Conservation (phyloP, 2,888 invertebrate genomes). For the Ypsolopha sequella region DNA sequence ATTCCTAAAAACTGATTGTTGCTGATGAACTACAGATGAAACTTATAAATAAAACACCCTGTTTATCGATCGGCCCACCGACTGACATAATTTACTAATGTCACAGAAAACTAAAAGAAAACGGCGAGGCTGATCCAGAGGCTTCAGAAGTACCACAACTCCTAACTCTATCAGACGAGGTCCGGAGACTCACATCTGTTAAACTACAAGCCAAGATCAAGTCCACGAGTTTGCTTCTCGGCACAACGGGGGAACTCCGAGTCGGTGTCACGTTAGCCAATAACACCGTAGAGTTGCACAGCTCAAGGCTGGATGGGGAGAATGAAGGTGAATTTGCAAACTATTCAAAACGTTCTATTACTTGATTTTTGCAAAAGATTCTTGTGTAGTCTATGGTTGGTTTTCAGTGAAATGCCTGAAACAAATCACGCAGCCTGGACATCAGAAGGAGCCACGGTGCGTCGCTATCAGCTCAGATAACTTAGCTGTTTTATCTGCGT, state of each 20-base stretch:
- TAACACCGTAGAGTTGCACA: constrained; percentile 82
- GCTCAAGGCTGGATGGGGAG: constrained; percentile 61
- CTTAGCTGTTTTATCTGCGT: constrained; percentile 86
- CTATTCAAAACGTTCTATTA: too few relatives aligned
- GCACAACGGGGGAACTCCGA: constrained; percentile 79
- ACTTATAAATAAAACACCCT: too few relatives aligned
- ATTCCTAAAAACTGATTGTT: too few relatives aligned
- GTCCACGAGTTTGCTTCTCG: constrained; percentile 76
- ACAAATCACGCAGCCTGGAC: constrained; percentile 81
- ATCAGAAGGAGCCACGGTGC: constrained; percentile 89
- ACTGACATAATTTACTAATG: too few relatives aligned
- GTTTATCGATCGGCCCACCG: too few relatives aligned
- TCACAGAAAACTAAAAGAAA: constrained; percentile 45
- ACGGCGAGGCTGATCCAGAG: constrained; percentile 36
- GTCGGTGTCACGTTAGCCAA: constrained; percentile 76
- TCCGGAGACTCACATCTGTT: constrained; percentile 75
- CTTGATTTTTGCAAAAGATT: too few relatives aligned
- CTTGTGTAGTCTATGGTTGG: too few relatives aligned
- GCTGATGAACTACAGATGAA: too few relatives aligned
- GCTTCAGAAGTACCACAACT: constrained; percentile 35
- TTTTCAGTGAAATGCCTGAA: constrained; percentile 67
- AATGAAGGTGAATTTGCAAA: constrained; percentile 56
- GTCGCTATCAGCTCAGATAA: constrained; percentile 93
- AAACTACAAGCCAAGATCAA: constrained; percentile 79
- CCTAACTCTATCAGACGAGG: constrained; percentile 78